Evolutionary conservation across 2,113 vertebrate species (phyloP), one percentile per base, ranked within the genome.

Genomic region (Brevimyrus niger): DNA sequence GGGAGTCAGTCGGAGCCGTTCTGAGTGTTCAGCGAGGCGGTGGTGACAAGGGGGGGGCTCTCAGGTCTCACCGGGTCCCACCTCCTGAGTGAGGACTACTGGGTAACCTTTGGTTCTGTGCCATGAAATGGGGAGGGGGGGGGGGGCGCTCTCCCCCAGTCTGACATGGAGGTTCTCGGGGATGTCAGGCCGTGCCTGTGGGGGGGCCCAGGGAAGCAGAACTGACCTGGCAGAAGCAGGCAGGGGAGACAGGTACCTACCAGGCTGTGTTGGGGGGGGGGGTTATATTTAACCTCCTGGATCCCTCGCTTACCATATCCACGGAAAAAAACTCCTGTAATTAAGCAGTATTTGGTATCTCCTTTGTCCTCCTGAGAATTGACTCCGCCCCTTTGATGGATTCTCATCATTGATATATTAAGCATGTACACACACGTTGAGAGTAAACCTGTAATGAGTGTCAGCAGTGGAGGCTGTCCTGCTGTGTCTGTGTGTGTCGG

Each of bases 401-500:
- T 42, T 80, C 73, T 13, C 17, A 0, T 80, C 73, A 42, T 80
- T 80, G 73, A 42, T 80, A 42, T 80, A 80, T 80, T 80, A 42
- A 42, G 73, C 35, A 11, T 80, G 73, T 47, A 47, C 7, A n/a
- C 46, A 85, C 44, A 23, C 82, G 4, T 38, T 47, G 17, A 47
- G 35, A 46, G 13, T 85, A 48, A 85, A 23, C 82, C 46, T 85
- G 35, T 42, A 80, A 80, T 80, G 73, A 80, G 35, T 76, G 35
- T 42, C 73, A 80, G 73, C 6, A 42, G 73, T 76, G 35, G 1
- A 31, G 31, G 35, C 35, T 80, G 73, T 80, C 35, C 73, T 80
- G 73, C 73, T 55, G 87, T 88, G 55, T 87, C 27, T 61, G 53
- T 61, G 27, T 87, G 86, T 87, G 86, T 88, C 61, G 9, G 87